These are phyloP conservation scores for Stichodactyla helianthus DNA, from an alignment of 64 coral and sea anemone genomes.

Conservation along the genomic window DNA sequence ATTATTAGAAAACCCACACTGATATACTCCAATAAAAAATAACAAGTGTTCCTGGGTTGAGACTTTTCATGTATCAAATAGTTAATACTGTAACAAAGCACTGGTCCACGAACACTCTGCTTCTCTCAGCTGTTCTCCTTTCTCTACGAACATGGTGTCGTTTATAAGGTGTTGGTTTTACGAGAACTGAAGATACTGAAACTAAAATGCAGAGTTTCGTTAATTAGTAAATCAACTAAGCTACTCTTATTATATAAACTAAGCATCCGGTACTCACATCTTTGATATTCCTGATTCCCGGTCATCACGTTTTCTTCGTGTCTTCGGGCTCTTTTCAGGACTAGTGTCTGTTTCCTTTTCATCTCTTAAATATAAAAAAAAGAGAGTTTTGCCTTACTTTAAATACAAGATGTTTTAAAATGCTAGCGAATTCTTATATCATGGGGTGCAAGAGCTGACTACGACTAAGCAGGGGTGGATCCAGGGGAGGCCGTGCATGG, in stretches of 20 bases:
- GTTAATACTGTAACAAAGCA: too few relatives aligned
- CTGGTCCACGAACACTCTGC: too few relatives aligned
- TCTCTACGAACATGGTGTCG: neutral
- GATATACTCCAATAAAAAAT: too few relatives aligned
- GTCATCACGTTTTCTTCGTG: conserved; percentile 24
- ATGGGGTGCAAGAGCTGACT: too few relatives aligned
- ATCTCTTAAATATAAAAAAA: neutral
- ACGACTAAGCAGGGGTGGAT: too few relatives aligned
- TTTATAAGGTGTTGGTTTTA: conserved; percentile 25
- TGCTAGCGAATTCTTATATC: too few relatives aligned
- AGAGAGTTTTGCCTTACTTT: neutral
- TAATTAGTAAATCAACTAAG: neutral
- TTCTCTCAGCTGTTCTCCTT: too few relatives aligned
- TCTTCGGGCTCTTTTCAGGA: neutral
- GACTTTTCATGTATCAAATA: too few relatives aligned
- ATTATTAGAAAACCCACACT: too few relatives aligned
- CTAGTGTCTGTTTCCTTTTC: conserved; percentile 8
- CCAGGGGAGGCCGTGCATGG: too few relatives aligned
- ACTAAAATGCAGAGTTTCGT: neutral
- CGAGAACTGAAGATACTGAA: conserved; percentile 15
- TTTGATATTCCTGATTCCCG: conserved; percentile 69
- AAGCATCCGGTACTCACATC: conserved; percentile 41
- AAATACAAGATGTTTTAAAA: too few relatives aligned
- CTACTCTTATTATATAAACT: neutral
- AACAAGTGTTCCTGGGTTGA: too few relatives aligned